These are phyloP conservation scores for Mythimna pallens DNA, from an alignment of 2,888 invertebrate species.

Conservation along the genomic window DNA sequence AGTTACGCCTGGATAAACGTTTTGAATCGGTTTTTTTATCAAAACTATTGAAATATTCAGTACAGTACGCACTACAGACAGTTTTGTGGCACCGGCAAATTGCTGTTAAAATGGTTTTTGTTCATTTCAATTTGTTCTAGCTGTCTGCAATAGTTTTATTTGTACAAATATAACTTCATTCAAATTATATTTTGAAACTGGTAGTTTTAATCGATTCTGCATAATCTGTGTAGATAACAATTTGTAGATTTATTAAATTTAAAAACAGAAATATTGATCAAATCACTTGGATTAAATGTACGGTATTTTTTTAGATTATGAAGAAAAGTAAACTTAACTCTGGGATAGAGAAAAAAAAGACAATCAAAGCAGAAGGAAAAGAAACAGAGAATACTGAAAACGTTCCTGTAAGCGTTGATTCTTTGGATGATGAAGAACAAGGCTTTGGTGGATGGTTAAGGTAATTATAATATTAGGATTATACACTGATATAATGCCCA, in stretches of 20 bases:
- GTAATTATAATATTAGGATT: constrained; percentile 63
- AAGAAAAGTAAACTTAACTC: constrained; percentile 80
- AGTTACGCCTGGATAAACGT: constrained; percentile 69
- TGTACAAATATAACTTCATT: not conserved
- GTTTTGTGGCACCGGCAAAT: constrained; percentile 59
- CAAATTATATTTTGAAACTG: not conserved
- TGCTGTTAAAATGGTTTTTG: constrained; percentile 57
- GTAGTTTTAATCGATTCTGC: not conserved
- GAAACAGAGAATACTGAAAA: constrained; percentile 63
- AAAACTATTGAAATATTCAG: constrained; percentile 63
- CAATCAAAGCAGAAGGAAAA: constrained; percentile 68
- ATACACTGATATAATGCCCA: not conserved
- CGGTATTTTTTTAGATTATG: constrained; percentile 77
- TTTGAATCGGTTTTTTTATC: constrained; percentile 68
- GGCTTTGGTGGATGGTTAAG: constrained; percentile 87
- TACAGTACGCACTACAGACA: constrained; percentile 53
- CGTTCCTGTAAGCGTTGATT: constrained; percentile 64
- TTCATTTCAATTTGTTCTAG: constrained; percentile 44
- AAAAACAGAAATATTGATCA: not conserved
- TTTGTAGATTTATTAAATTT: not conserved
- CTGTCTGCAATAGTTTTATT: constrained; percentile 13
- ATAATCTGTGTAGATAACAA: not conserved
- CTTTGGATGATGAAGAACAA: constrained; percentile 84
- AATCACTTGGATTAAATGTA: not conserved
- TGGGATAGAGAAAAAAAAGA: constrained; percentile 69